Base-by-base conservation (phyloP, 1,140 invertebrate species). In the Micrasema longulum region DNA sequence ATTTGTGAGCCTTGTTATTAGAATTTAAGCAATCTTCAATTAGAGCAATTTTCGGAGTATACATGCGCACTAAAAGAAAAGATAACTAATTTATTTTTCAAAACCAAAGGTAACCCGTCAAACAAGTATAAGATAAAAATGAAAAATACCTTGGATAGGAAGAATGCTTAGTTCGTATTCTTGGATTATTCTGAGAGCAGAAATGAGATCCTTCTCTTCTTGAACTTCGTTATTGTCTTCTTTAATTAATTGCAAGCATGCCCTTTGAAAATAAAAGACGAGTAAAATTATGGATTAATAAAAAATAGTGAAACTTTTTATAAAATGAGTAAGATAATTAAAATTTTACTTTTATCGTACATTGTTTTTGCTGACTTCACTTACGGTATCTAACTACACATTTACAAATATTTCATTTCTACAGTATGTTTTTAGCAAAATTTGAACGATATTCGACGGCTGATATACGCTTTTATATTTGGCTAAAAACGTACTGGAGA, bases 1-100 rank as follows among this genome's bases (percentile, higher is more conserved):
- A 55, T 69, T 71, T 73, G 48, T 74, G 73, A 3, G 75, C 47
- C 14, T 71, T 70, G 48, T 74, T 69, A 48, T 74, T 71, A 52
- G 50, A 71, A 43, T 76, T 64, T 6, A 76, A 57, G 45, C 75
- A 76, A 57, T 76, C 75, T 71, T 76, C 72, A 50, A 76, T 71
- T 11, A 76, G 68, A 10, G 55, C 69, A 69, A 76, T 71, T 50
- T 75, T 75, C 7, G 68, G 60, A 11, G 64, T 16, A 45, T 63
- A 74, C 12, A 62, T 12, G 57, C 75, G 35, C 1, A 76, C 75
- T 76, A 22, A 3, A 69, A 74, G 66, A 31, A 71, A 64, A 31
- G 10, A 63, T 22, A 2, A 22, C 12, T 12, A 41, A 41, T 35
- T 53, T 35, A 16, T 36, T 31, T 31, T 2, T 31, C 3, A 43